Evolutionary conservation across 2,113 vertebrate species (phyloP), one percentile per base, ranked within the genome.

Genomic region (Onychostruthus taczanowskii): DNA sequence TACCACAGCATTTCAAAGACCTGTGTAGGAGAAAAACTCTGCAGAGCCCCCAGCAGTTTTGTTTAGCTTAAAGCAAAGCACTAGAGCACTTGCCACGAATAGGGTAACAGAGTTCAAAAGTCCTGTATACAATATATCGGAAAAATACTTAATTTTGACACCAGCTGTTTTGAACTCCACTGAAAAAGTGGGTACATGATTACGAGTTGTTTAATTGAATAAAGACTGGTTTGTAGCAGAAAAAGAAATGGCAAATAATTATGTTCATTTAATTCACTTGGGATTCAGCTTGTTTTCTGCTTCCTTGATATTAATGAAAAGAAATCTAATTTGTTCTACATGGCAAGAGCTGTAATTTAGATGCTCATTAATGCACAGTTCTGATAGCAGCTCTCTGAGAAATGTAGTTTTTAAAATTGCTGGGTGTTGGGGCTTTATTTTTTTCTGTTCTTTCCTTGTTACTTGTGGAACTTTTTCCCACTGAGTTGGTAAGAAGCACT

Each of bases 321-420:
- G 96, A 97, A 97, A 98, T 97, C 92, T 92, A 97, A 98, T 98
- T 98, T 98, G 97, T 98, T 98, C 97, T 98, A 97, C 96, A 96
- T 96, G 97, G 91, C 80, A 96, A 97, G 96, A 95, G 90, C 96
- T 94, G 96, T 96, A 98, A 97, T 98, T 98, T 97, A 98, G 95
- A 97, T 96, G 93, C 94, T 97, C 97, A 97, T 97, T 97, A 98
- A 97, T 95, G 90, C 93, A 91, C 68, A 68, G 70, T 86, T 97
- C 30, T 69, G 11, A 49, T 84, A 95, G 96, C 89, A 97, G 52
- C 89, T 92, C 85, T 96, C 92, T 94, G 84, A 97, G 86, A 98
- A 96, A 96, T 73, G 56, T 14, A 76, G 68, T 93, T 95, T 97
- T 97, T 86, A 94, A 97, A 96, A 92, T 37, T 37, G 17, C 18